A percentile compares a stretch with the other conserved stretches of the same genome.
phyloP scores from a whole-genome alignment of 2,113 vertebrate genomes.

The Psilopsiagon aymara region DNA sequence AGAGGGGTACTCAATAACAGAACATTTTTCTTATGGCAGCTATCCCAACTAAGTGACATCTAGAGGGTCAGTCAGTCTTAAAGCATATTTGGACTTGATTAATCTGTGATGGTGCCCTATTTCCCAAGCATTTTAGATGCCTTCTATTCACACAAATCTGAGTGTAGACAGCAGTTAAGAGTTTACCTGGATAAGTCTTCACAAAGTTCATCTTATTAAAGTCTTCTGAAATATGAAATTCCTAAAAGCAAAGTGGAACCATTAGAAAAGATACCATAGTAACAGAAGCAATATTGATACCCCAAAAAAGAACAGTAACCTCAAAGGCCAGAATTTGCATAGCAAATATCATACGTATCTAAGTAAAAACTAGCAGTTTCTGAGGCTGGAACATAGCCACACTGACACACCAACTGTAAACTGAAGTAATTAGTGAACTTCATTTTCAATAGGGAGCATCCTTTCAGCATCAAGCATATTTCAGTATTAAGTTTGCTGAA shows the following conservation, averaged over 20 bases:
- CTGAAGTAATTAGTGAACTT: not conserved
- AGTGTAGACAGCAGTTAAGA: not conserved
- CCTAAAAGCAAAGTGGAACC: slow-evolving; percentile 74
- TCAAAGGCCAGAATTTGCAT: not conserved
- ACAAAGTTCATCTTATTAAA: slow-evolving; percentile 99
- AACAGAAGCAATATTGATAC: not conserved
- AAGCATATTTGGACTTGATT: not conserved
- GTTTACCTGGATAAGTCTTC: slow-evolving; percentile 96
- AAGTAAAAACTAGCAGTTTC: not conserved
- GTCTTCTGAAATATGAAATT: slow-evolving; percentile 96
- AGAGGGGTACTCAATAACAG: not conserved
- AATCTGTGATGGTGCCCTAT: not conserved
- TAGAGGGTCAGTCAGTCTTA: not conserved
- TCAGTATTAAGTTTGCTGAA: not conserved
- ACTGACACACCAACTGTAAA: not conserved
- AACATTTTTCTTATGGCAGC: not conserved
- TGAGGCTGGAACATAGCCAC: not conserved
- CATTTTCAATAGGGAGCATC: not conserved
- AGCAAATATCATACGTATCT: not conserved
- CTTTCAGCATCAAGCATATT: not conserved
- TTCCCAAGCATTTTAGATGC: not conserved
- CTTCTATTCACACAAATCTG: not conserved
- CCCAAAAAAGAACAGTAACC: not conserved
- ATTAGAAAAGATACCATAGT: not conserved
- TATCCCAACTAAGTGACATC: not conserved